Evolutionary conservation across 2,888 invertebrate genomes (phyloP).

Genomic region (Apantesis nais): DNA sequence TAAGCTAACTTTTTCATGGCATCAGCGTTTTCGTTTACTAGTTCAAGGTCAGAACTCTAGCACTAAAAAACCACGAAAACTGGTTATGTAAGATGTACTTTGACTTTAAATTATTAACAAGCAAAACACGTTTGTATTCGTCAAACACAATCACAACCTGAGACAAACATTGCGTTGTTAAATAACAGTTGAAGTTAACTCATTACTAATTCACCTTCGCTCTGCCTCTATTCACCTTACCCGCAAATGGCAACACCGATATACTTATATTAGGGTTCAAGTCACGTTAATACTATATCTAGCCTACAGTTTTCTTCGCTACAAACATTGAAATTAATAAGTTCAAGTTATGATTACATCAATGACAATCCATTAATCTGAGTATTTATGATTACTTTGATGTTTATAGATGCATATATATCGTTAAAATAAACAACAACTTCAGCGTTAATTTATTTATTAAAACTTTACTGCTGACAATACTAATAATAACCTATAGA

Average conservation of each 20-base stretch:
- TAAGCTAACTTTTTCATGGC: no score
- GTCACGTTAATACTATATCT: not conserved
- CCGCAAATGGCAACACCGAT: not conserved
- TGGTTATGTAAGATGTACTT: not conserved
- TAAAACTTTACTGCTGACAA: not conserved
- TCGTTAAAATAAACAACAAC: no score
- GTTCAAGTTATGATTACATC: not conserved
- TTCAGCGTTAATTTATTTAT: not conserved
- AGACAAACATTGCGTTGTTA: not conserved
- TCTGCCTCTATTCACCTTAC: not conserved
- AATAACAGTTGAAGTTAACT: slow-evolving; percentile 3
- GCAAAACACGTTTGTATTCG: not conserved
- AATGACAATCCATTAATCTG: not conserved
- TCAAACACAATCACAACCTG: slow-evolving; percentile 13
- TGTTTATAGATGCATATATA: no score
- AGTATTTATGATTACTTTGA: no score
- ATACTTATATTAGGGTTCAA: not conserved
- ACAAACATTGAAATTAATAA: not conserved
- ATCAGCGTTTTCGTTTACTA: no score
- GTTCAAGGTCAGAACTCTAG: not conserved
- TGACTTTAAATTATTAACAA: not conserved
- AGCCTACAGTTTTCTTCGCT: not conserved
- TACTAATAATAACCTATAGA: not conserved
- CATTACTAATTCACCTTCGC: slow-evolving; percentile 1
- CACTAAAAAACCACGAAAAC: not conserved